Conservation (phyloP, 2,113 vertebrate species). For the Polyodon spathula region DNA sequence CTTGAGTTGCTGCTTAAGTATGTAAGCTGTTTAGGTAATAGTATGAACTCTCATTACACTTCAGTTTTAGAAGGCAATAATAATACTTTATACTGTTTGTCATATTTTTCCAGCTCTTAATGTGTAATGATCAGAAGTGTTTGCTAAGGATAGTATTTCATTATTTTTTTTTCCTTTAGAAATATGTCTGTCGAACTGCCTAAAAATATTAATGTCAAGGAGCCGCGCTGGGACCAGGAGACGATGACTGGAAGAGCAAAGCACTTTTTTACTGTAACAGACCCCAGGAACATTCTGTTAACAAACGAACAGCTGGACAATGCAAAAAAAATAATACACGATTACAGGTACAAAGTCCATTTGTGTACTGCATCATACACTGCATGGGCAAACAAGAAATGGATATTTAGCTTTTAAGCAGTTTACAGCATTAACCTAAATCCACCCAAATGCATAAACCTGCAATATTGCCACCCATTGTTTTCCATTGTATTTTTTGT, state of each 20-base stretch:
- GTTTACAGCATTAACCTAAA: background rate
- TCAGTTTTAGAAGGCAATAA: too few species aligned
- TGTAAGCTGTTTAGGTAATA: too few species aligned
- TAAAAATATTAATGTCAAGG: constrained; percentile 83
- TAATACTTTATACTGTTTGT: too few species aligned
- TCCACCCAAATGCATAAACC: background rate
- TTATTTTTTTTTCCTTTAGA: constrained; percentile 15
- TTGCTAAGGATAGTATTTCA: too few species aligned
- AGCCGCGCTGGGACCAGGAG: constrained; percentile 93
- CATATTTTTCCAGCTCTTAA: too few species aligned
- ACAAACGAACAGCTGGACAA: constrained; percentile 72
- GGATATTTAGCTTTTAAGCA: background rate
- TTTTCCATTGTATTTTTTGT: background rate
- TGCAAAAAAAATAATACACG: constrained; percentile 71
- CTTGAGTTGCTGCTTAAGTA: too few species aligned
- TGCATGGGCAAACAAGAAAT: background rate
- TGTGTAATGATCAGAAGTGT: too few species aligned
- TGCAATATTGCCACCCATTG: background rate
- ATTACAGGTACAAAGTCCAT: constrained; percentile 72
- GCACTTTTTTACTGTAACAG: constrained; percentile 96
- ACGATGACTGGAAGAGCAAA: constrained; percentile 83
- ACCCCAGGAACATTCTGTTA: constrained; percentile 86
- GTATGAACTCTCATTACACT: too few species aligned
- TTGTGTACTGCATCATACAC: background rate
- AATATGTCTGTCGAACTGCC: constrained; percentile 81